Percentiles rank a stretch among this genome's conserved stretches.
Evolutionary conservation across 2,797 vertebrate genomes (phyloP).

Genomic region (Furcifer pardalis): DNA sequence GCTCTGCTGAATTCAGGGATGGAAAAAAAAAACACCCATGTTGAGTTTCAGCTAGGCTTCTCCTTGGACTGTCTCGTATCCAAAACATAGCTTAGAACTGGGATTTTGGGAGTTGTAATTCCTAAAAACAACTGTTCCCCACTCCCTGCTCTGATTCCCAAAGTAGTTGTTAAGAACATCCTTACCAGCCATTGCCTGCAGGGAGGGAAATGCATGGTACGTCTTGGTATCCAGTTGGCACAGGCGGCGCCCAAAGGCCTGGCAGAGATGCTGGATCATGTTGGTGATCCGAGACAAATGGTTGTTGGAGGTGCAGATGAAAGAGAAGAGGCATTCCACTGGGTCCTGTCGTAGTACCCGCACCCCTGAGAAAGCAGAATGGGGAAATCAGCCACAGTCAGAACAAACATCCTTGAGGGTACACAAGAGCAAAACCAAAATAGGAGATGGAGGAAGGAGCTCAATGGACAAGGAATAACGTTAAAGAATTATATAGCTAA

Average conservation of each 20-base stretch:
- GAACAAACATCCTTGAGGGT: no score
- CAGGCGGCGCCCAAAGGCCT: conserved; percentile 81
- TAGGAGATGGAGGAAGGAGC: no score
- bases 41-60: not conserved
- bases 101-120: no score
- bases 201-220: conserved; percentile 86
- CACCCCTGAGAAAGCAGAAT: conserved; percentile 67
- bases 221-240: conserved; percentile 80
- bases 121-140: no score
- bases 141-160: no score
- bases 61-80: not conserved
- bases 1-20: not conserved
- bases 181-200: conserved; percentile 84
- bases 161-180: not conserved
- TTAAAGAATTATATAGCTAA: no score
- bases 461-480: no score
- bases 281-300: conserved; percentile 91
- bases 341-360: conserved; percentile 93
- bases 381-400: not conserved
- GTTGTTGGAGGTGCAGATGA: conserved; percentile 98
- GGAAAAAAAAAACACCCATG: no score
- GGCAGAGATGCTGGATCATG: conserved; percentile 92
- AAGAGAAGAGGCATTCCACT: conserved; percentile 91
- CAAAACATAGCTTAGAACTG: no score
- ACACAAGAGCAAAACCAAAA: no score